Conservation (phyloP, 2,888 invertebrate genomes). For the Alentia gelatinosa region DNA sequence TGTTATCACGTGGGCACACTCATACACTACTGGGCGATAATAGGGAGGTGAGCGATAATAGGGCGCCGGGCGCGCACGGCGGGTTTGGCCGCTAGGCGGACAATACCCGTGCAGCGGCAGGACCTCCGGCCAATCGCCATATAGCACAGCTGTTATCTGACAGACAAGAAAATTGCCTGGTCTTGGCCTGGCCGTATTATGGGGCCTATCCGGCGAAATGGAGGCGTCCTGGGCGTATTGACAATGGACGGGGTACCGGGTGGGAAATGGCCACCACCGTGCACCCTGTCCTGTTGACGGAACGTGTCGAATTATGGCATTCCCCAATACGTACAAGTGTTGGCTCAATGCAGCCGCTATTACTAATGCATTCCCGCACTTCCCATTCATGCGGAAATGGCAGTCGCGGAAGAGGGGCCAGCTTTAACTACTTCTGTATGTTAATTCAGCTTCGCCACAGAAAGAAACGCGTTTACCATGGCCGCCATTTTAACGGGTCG, state of each 20-base stretch:
- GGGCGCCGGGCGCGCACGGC: too few species aligned
- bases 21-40: background rate
- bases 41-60: background rate
- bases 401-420: background rate
- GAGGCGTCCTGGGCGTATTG: background rate
- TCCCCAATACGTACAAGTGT: background rate
- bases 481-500: background rate
- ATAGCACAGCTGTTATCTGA: slow-evolving; percentile 48
- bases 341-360: background rate
- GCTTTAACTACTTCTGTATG: background rate
- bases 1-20: background rate
- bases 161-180: slow-evolving; percentile 42
- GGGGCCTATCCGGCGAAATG: slow-evolving; percentile 3
- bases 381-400: background rate
- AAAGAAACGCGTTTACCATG: background rate
- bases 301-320: slow-evolving; percentile 27
- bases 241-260: background rate
- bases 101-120: background rate
- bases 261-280: background rate
- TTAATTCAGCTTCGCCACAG: background rate
- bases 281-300: background rate
- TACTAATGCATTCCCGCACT: background rate
- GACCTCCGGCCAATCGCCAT: slow-evolving; percentile 30
- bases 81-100: background rate
- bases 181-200: slow-evolving; percentile 13